phyloP scores from a whole-genome alignment of 2,888 invertebrate genomes.

The Thysanoteuthis rhombus region DNA sequence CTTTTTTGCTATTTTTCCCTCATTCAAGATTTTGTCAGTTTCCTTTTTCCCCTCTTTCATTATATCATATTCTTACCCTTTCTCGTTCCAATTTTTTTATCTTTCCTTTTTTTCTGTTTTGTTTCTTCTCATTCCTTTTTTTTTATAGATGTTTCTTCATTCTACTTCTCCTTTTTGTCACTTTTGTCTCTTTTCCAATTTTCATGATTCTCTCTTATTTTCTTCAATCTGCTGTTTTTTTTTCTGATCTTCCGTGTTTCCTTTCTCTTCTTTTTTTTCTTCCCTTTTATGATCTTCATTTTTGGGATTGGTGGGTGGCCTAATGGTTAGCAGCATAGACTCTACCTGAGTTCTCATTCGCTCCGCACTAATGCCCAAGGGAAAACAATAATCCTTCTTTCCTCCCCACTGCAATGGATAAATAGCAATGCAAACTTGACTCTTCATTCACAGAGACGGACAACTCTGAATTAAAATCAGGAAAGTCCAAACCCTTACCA shows the following conservation, averaged over 20 bases:
- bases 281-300: not conserved
- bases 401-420: not conserved
- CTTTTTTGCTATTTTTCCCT: not conserved
- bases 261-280: not conserved
- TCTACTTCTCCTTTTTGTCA: not conserved
- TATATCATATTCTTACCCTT: not conserved
- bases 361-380: no score
- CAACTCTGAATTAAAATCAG: no score
- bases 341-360: not conserved
- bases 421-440: no score
- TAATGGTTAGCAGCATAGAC: not conserved
- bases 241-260: not conserved
- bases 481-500: no score
- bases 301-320: fast-evolving
- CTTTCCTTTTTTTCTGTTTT: not conserved
- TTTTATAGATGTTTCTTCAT: not conserved
- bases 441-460: no score
- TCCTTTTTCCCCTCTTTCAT: not conserved
- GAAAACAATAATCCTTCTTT: no score
- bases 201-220: not conserved
- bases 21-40: not conserved
- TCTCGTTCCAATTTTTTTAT: not conserved
- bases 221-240: not conserved
- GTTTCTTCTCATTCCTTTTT: not conserved
- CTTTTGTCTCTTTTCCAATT: not conserved